Percentiles rank a stretch among this genome's conserved stretches.
Evolutionary conservation across 2,113 vertebrate species (phyloP).

Genomic region (Myiopsitta monachus): DNA sequence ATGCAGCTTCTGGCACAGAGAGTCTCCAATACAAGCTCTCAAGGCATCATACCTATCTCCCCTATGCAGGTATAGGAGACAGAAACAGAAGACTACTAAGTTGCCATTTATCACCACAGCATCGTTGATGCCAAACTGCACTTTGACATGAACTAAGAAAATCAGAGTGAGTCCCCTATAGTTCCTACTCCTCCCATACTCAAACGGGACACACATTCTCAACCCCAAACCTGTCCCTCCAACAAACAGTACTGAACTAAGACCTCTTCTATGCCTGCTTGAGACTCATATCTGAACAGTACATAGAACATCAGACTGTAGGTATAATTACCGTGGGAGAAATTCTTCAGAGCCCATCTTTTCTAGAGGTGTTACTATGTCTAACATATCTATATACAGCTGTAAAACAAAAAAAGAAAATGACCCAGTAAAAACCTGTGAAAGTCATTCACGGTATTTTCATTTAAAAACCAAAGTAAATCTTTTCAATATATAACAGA

Average conservation of each 20-base stretch:
- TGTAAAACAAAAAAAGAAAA: constrained; percentile 43
- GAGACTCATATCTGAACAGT: background rate
- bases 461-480: background rate
- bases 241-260: background rate
- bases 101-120: background rate
- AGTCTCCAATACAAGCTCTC: constrained; percentile 89
- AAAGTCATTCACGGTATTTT: background rate
- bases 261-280: background rate
- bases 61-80: constrained; percentile 46
- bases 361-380: constrained; percentile 83
- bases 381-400: constrained; percentile 91
- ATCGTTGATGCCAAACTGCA: background rate
- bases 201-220: background rate
- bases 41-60: constrained; percentile 94
- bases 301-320: background rate
- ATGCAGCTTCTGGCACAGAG: constrained; percentile 86
- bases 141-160: background rate
- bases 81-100: background rate
- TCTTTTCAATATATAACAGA: background rate
- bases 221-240: background rate
- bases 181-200: background rate
- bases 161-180: background rate
- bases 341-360: constrained; percentile 84
- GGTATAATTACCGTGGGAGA: constrained; percentile 79
- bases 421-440: background rate